These are phyloP conservation scores for Ceyx melanurus DNA, from an alignment of 2,113 vertebrate genomes.

Conservation along the genomic window DNA sequence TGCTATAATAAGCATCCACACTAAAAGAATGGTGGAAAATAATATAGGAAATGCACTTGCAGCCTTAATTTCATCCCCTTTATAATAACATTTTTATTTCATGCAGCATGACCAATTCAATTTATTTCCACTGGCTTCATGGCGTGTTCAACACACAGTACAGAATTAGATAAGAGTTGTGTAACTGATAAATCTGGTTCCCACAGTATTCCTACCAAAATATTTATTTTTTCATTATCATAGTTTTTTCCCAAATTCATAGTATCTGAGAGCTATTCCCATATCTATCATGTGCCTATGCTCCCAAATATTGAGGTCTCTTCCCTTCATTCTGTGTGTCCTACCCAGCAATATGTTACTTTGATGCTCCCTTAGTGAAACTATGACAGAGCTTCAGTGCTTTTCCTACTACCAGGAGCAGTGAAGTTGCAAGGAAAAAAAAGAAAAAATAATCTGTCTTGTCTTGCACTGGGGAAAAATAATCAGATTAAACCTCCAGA, in stretches of 20 bases:
- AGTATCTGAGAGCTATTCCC: background rate
- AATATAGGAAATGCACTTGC: constrained; percentile 8
- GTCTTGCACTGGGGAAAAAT: constrained; percentile 18
- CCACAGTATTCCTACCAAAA: background rate
- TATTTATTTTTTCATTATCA: background rate
- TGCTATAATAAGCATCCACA: constrained; percentile 3
- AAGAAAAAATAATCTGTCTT: background rate
- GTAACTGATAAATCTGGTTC: background rate
- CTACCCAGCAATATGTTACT: background rate
- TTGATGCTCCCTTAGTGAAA: background rate
- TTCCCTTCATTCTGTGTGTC: background rate
- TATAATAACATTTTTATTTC: background rate
- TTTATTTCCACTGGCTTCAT: background rate
- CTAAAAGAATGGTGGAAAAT: constrained; percentile 3
- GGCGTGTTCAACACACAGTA: background rate
- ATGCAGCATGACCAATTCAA: background rate
- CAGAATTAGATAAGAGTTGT: background rate
- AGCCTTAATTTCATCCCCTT: background rate
- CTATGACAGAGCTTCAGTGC: background rate
- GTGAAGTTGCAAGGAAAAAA: background rate
- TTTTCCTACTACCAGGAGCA: background rate
- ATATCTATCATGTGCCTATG: background rate
- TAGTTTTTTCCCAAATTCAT: background rate
- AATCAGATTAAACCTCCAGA: constrained; percentile 16
- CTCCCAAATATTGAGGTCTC: background rate